A percentile compares a stretch with the other conserved stretches of the same genome.
Evolutionary conservation across 2,113 vertebrate genomes (phyloP).

Genomic region (Sclerurus mexicanus): DNA sequence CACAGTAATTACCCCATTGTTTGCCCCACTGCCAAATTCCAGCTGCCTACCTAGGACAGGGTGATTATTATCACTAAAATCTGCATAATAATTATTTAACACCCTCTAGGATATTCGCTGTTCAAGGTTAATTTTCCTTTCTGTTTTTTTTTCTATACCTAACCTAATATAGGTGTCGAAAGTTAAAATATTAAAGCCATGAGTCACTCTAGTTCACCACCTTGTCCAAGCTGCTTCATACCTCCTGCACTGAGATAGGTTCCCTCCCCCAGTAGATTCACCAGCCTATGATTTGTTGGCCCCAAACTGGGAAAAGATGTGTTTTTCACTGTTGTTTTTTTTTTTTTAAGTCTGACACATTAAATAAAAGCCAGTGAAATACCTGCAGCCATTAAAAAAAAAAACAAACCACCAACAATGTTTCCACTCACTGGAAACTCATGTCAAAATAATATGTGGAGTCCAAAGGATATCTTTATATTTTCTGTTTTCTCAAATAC

Average conservation of each 20-base stretch:
- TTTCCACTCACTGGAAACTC: neutral
- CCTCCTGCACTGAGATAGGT: neutral
- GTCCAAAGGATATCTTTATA: neutral
- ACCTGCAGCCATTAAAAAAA: neutral
- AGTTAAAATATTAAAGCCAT: neutral
- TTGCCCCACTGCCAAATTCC: neutral
- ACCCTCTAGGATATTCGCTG: neutral
- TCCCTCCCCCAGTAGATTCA: neutral
- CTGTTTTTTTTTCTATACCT: neutral
- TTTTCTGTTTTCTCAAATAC: neutral
- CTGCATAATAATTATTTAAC: conserved; percentile 22
- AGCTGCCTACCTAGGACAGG: neutral
- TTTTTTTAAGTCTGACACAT: neutral
- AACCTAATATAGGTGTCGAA: neutral
- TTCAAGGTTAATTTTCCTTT: neutral
- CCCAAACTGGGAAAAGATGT: neutral
- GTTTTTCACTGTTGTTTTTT: neutral
- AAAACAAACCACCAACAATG: neutral
- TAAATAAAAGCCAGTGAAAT: neutral
- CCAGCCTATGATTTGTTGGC: neutral
- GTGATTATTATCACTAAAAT: neutral
- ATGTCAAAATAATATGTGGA: neutral
- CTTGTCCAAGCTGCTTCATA: neutral
- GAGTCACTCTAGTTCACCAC: neutral
- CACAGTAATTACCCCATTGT: conserved; percentile 17